Evolutionary conservation across 1,140 invertebrate genomes (phyloP).

Genomic region (Glomeris maerens): DNA sequence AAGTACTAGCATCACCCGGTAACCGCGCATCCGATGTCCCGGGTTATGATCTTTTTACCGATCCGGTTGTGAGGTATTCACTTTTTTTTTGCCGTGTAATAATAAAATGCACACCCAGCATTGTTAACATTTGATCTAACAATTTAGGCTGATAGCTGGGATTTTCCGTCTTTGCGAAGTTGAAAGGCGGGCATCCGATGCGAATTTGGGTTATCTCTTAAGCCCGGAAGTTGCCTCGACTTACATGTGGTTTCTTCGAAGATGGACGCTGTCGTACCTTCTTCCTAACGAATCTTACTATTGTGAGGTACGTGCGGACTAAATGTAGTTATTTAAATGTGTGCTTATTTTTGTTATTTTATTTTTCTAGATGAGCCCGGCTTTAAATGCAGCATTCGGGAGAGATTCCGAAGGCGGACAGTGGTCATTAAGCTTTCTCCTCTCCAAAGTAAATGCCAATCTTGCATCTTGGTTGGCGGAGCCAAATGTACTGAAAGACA

Average conservation of each 20-base stretch:
- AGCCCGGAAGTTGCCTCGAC: slow-evolving; percentile 67
- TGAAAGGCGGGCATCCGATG: slow-evolving; percentile 45
- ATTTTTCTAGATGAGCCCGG: slow-evolving; percentile 34
- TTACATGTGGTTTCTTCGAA: slow-evolving; percentile 62
- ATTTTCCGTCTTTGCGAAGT: slow-evolving; percentile 53
- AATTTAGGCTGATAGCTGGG: slow-evolving; percentile 42
- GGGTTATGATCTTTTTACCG: slow-evolving; percentile 36
- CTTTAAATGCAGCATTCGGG: slow-evolving; percentile 45
- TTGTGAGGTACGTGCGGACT: slow-evolving; percentile 36
- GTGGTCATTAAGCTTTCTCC: slow-evolving; percentile 45
- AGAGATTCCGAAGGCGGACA: slow-evolving; percentile 40
- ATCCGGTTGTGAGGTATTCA: slow-evolving; percentile 40
- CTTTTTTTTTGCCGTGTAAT: not conserved
- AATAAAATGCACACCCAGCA: not conserved
- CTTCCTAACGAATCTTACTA: slow-evolving; percentile 52
- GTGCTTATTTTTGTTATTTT: slow-evolving; percentile 2
- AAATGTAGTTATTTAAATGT: slow-evolving; percentile 11
- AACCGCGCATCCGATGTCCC: slow-evolving; percentile 33
- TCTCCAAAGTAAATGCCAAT: slow-evolving; percentile 45
- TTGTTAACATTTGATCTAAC: slow-evolving; percentile 3
- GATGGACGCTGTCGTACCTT: slow-evolving; percentile 60
- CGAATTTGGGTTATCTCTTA: slow-evolving; percentile 43
- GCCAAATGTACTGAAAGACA: slow-evolving; percentile 40
- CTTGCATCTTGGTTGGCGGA: slow-evolving; percentile 43
- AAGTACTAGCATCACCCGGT: slow-evolving; percentile 39